A percentile compares a stretch with the other conserved stretches of the same genome.
phyloP scores from a whole-genome alignment of 2,888 invertebrate species.

The Hoplodrina ambigua region DNA sequence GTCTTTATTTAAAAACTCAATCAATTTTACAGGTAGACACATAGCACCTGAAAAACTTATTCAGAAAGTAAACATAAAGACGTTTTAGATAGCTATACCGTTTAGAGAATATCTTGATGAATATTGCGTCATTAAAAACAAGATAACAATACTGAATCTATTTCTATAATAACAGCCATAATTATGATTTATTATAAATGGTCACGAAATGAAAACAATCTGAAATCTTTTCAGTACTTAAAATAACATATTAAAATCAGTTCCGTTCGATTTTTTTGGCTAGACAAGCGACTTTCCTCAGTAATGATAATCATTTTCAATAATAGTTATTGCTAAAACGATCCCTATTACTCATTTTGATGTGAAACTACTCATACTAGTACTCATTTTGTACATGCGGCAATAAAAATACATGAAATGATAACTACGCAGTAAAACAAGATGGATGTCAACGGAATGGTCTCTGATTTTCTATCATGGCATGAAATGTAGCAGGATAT shows the following conservation, averaged over 20 bases:
- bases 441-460: slow-evolving; percentile 14
- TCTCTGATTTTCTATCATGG: slow-evolving; percentile 11
- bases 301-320: slow-evolving; percentile 19
- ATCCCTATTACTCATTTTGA: slow-evolving; percentile 1
- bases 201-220: neutral
- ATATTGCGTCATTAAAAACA: slow-evolving; percentile 34
- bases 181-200: neutral
- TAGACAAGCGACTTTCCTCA: slow-evolving; percentile 18
- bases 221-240: neutral
- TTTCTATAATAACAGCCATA: slow-evolving; percentile 5
- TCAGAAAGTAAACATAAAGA: slow-evolving; percentile 13
- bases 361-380: too few species aligned
- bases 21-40: neutral
- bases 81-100: slow-evolving; percentile 13
- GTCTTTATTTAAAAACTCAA: neutral
- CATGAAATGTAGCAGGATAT: slow-evolving; percentile 40
- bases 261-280: slow-evolving; percentile 12
- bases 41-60: slow-evolving; percentile 13
- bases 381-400: neutral
- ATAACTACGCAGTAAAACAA: slow-evolving; percentile 16
- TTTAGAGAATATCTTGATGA: slow-evolving; percentile 37
- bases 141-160: slow-evolving; percentile 5
- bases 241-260: neutral
- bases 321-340: slow-evolving; percentile 13
- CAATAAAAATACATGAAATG: neutral